Evolutionary conservation across 1,140 invertebrate species (phyloP).

Genomic region (Oryzaephilus surinamensis): DNA sequence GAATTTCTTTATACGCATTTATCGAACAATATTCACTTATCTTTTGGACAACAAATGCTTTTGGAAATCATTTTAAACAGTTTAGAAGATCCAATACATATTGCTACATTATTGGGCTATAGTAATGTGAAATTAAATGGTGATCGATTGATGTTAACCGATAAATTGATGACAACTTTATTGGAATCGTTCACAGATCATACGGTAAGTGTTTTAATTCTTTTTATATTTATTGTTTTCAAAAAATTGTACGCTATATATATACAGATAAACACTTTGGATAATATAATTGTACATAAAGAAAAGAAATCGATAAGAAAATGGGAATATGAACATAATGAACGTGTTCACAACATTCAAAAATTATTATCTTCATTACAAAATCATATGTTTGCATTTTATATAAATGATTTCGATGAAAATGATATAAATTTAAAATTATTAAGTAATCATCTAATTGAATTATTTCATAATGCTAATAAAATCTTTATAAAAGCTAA

Average conservation of each 20-base stretch:
- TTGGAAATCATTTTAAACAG: constrained; percentile 50
- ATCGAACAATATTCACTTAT: constrained; percentile 43
- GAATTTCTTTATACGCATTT: constrained; percentile 48
- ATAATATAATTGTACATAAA: constrained; percentile 25
- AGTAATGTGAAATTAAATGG: constrained; percentile 11
- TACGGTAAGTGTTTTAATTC: constrained; percentile 36
- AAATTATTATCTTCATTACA: constrained; percentile 47
- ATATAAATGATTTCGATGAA: constrained; percentile 18
- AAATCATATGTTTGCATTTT: constrained; percentile 48
- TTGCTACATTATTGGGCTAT: constrained; percentile 46
- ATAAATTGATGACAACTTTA: constrained; percentile 46
- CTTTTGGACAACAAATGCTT: constrained; percentile 51
- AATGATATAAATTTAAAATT: background rate
- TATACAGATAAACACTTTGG: constrained; percentile 27
- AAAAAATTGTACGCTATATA: constrained; percentile 2
- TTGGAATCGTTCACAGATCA: constrained; percentile 44
- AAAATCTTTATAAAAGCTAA: constrained; percentile 37
- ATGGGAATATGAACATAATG: constrained; percentile 27
- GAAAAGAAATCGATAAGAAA: constrained; percentile 21
- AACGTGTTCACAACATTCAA: constrained; percentile 36
- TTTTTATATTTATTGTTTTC: background rate
- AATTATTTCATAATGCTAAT: constrained; percentile 41
- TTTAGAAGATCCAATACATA: constrained; percentile 49
- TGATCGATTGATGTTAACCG: constrained; percentile 32
- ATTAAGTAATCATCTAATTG: constrained; percentile 35